Evolutionary conservation across 2,888 invertebrate genomes (phyloP).

Genomic region (Beris chalybata): DNA sequence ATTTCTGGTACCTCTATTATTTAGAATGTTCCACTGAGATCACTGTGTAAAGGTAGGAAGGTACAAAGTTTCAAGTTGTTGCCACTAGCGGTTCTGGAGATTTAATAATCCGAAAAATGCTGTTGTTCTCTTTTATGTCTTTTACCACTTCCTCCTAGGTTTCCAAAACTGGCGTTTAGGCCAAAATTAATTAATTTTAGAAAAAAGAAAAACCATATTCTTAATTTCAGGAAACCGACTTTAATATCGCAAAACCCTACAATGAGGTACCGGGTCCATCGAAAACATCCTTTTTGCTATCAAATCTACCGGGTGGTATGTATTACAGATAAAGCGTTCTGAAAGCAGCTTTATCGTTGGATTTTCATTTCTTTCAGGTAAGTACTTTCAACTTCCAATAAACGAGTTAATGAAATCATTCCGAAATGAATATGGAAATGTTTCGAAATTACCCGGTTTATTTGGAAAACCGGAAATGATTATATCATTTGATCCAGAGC

Average conservation of each 20-base stretch:
- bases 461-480: constrained; percentile 51
- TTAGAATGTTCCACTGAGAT: too few relatives aligned
- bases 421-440: constrained; percentile 52
- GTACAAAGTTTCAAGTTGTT: too few relatives aligned
- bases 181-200: too few relatives aligned
- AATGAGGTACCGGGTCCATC: constrained; percentile 47
- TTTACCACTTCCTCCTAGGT: too few relatives aligned
- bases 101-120: too few relatives aligned
- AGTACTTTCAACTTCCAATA: constrained; percentile 45
- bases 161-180: too few relatives aligned
- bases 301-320: constrained; percentile 25
- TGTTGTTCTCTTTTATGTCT: too few relatives aligned
- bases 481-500: constrained; percentile 59
- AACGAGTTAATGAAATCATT: constrained; percentile 42
- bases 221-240: constrained; percentile 44
- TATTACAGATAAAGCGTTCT: neutral
- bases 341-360: neutral
- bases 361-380: constrained; percentile 40
- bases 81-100: too few relatives aligned
- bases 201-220: neutral
- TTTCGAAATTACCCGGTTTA: constrained; percentile 55
- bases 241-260: constrained; percentile 44
- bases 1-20: too few relatives aligned
- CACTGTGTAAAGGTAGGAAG: too few relatives aligned
- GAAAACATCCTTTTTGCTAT: constrained; percentile 41